These are phyloP conservation scores for Globodera rostochiensis DNA, from an alignment of 1,140 invertebrate species.

Conservation along the genomic window DNA sequence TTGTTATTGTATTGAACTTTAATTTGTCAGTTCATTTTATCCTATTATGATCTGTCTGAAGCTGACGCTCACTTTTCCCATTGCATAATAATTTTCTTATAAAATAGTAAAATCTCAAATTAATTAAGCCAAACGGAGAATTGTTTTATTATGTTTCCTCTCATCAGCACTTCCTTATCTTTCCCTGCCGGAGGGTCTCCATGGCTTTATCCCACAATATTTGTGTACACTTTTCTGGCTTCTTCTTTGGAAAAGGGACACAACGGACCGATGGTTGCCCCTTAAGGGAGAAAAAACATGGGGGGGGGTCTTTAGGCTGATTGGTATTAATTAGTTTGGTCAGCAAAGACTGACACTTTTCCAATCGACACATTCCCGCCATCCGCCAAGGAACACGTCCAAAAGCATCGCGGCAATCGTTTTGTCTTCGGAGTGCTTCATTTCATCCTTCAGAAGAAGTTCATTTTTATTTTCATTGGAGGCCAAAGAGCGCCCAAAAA, in stretches of 20 bases:
- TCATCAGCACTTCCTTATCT: constrained; percentile 13
- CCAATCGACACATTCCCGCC: background rate
- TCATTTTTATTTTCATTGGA: background rate
- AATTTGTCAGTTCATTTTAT: no score
- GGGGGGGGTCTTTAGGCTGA: no score
- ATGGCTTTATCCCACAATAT: constrained; percentile 23
- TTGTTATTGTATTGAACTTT: no score
- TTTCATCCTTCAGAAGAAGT: background rate
- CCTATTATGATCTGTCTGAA: no score
- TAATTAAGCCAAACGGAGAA: no score
- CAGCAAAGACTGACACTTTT: background rate
- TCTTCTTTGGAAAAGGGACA: constrained; percentile 13
- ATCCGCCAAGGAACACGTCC: constrained; percentile 11
- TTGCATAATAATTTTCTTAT: no score
- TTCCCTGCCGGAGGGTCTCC: background rate
- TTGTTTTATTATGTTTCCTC: background rate
- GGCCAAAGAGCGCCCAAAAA: background rate
- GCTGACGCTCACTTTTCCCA: no score
- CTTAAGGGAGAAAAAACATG: background rate
- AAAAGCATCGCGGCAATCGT: constrained; percentile 21
- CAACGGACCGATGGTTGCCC: constrained; percentile 11
- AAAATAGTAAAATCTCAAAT: no score
- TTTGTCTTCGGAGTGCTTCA: background rate
- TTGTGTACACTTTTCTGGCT: constrained; percentile 20
- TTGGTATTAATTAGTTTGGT: no score